Base-by-base conservation (phyloP, 2,888 invertebrate genomes). In the Pycnomerus fuliginosus region DNA sequence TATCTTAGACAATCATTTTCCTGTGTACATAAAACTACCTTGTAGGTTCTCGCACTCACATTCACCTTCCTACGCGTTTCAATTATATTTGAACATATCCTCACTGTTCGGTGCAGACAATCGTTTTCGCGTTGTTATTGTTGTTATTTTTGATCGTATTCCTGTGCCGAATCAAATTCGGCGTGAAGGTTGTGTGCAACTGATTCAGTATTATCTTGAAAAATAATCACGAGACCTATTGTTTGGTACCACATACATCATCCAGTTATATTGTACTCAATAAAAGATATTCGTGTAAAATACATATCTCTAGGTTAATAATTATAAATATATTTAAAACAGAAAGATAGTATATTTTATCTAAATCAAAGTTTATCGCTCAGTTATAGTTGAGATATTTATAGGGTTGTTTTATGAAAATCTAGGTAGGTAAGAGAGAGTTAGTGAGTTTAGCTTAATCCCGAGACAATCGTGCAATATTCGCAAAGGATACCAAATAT, bases 381-480 rank as follows among this genome's bases (percentile, higher is more conserved):
- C 60, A 62, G 60, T 61, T 61, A 56, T 52, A 48, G 42, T 44
- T 41, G 46, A 41, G 24, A 44, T 48, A 53, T 57, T 58, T 54
- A 58, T 58, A n/a, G n/a, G n/a, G n/a, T n/a, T n/a, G n/a, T n/a
- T n/a, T n/a, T n/a, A 54, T 47, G 16, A 33, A 31, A 12, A 33
- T 24, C 27, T 25, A 36, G 32, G 20, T 28, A 34, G 30, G n/a
- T n/a, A n/a, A n/a, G 13, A 28, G 28, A 28, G 24, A 44, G 20
- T 32, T 38, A 32, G 33, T 27, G 27, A 24, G 23, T 20, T 38
- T 16, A 17, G 25, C 13, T 8, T 11, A 36, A 25, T 49, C 49
- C 58, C 50, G 44, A 60, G 65, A 68, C 67, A 69, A 67, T 69
- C 67, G 67, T 68, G 68, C 66, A 67, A 68, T 67, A 68, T 59